These are phyloP conservation scores for Danionella cerebrum DNA, from an alignment of 2,113 vertebrate species.

Conservation along the genomic window DNA sequence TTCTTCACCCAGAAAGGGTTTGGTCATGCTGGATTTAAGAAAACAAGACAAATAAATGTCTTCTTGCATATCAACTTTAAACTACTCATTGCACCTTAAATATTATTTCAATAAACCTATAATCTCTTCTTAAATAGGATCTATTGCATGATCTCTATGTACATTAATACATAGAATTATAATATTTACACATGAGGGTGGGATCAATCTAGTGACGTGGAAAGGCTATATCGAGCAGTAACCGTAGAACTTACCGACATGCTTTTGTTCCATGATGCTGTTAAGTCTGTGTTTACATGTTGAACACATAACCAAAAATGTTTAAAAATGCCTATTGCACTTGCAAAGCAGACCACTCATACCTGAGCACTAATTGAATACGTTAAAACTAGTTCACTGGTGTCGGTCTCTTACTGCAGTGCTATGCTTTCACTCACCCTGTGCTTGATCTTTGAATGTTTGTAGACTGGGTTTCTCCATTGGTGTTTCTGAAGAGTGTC, in stretches of 20 bases:
- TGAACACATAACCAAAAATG: no score
- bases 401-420: not conserved
- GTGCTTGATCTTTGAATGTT: constrained; percentile 21
- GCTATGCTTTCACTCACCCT: constrained; percentile 19
- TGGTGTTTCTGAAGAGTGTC: not conserved
- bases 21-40: constrained; percentile 53
- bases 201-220: not conserved
- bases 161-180: constrained; percentile 39
- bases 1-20: constrained; percentile 27
- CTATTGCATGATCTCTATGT: constrained; percentile 50
- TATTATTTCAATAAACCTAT: constrained; percentile 30
- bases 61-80: constrained; percentile 49
- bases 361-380: no score
- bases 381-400: no score
- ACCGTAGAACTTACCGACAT: constrained; percentile 10
- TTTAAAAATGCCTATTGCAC: no score
- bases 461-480: constrained; percentile 1
- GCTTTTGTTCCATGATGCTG: not conserved
- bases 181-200: constrained; percentile 8
- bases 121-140: constrained; percentile 21
- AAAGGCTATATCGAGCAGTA: constrained; percentile 6
- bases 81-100: constrained; percentile 39
- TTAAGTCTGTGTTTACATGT: no score
- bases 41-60: constrained; percentile 35
- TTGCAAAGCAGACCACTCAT: constrained; percentile 1